phyloP scores from a whole-genome alignment of 2,888 invertebrate genomes.

The Megaustenia siamemsis region DNA sequence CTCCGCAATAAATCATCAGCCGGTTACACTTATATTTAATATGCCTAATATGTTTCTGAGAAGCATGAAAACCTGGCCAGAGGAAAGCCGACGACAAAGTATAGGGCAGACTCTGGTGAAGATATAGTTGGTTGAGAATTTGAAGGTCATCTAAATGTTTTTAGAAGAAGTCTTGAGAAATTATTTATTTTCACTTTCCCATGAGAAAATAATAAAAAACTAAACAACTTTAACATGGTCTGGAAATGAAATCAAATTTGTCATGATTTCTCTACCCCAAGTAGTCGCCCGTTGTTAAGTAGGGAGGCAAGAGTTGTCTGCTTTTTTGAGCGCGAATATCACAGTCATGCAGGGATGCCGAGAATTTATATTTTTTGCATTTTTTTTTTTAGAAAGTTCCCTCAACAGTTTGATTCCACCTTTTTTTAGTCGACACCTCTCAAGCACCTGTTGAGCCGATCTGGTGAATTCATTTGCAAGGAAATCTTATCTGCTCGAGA shows the following conservation, averaged over 20 bases:
- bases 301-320: not conserved
- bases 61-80: not conserved
- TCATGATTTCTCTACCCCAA: not conserved
- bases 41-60: not conserved
- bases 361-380: not conserved
- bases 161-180: slow-evolving; percentile 38
- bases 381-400: not conserved
- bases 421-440: slow-evolving; percentile 12
- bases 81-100: too few species aligned
- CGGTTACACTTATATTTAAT: too few species aligned
- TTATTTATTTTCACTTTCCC: slow-evolving; percentile 51
- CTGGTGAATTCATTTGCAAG: slow-evolving; percentile 20
- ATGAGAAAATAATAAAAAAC: slow-evolving; percentile 44
- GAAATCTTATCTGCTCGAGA: slow-evolving; percentile 40
- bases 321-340: not conserved
- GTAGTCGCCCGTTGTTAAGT: slow-evolving; percentile 17
- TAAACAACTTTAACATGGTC: slow-evolving; percentile 38
- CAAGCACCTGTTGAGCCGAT: slow-evolving; percentile 39
- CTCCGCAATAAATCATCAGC: too few species aligned
- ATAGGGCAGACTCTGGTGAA: not conserved
- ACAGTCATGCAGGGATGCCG: not conserved
- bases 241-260: slow-evolving; percentile 40
- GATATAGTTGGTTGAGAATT: not conserved
- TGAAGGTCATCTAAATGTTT: not conserved
- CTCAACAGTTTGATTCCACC: slow-evolving; percentile 26